Evolutionary conservation across 2,113 vertebrate genomes (phyloP), one percentile per base, ranked within the genome.

Genomic region (Equus przewalskii): DNA sequence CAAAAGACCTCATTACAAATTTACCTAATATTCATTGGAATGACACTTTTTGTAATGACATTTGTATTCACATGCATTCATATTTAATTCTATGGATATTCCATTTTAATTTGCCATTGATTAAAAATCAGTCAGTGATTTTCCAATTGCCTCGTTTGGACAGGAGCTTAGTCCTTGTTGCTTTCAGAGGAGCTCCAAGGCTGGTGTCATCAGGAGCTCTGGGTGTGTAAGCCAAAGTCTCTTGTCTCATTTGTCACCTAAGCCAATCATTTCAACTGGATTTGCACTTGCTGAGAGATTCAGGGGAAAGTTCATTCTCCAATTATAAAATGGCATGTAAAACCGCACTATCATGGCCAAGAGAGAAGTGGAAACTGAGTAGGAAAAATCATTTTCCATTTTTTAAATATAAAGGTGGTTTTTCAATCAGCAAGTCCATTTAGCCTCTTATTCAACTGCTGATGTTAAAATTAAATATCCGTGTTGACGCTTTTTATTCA

Each of bases 381-480:
- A 85, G 30, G 60, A 85, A 85, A 91, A 83, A 49, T n/a, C 6
- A 46, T 76, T 82, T 79, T 83, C 26, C 22, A 75, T 46, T 79
- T 93, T 91, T 86, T 88, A 44, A 76, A 69, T 87, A 41, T 60
- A 67, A 81, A 41, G 30, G 2, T 80, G 26, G 18, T 70, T 84
- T 94, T 90, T 89, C 54, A 92, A 70, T 84, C 60, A 70, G 36
- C 5, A 94, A 81, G 44, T 88, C 49, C 7, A 62, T 79, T 65
- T 13, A 95, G 83, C 7, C 51, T 90, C 95, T 82, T 79, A 73
- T 79, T 80, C 60, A 88, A 33, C 46, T 62, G 36, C 41, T 92
- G 19, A n/a, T 75, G 28, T 90, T 87, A 95, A 96, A 91, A 67
- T 94, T 86, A 95, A 92, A 65, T 94, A 84, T 14, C 19, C 56